Evolutionary conservation across 1,140 invertebrate species (phyloP).

Genomic region (Diachasma alloeum): DNA sequence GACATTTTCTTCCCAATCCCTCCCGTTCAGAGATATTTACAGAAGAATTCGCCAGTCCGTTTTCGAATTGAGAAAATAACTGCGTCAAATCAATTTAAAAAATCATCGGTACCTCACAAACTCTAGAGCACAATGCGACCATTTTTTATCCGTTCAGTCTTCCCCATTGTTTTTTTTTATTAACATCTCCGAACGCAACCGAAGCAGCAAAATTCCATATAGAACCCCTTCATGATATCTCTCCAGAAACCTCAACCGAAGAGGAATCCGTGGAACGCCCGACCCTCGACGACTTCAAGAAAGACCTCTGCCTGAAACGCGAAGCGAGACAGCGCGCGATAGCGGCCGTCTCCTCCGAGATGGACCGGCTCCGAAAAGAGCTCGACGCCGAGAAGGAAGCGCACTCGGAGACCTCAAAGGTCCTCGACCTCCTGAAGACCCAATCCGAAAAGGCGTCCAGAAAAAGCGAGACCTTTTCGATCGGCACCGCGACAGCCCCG

Average conservation of each 20-base stretch:
- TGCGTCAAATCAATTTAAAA: too few species aligned
- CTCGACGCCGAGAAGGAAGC: constrained; percentile 59
- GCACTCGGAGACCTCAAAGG: constrained; percentile 55
- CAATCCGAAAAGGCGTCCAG: constrained; percentile 33
- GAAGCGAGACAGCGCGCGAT: constrained; percentile 61
- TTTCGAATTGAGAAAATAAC: too few species aligned
- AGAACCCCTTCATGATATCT: background rate
- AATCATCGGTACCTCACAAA: too few species aligned
- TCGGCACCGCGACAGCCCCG: background rate
- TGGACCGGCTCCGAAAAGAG: constrained; percentile 58
- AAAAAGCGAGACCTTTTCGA: constrained; percentile 30
- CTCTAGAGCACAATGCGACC: too few species aligned
- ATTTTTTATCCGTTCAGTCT: too few species aligned
- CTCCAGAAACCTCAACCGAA: constrained; percentile 24
- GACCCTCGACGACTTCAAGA: constrained; percentile 56
- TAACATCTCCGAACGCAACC: too few species aligned
- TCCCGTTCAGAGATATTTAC: too few species aligned
- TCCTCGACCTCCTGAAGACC: constrained; percentile 50
- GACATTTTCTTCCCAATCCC: too few species aligned
- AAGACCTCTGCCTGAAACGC: constrained; percentile 56
- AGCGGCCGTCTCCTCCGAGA: constrained; percentile 60
- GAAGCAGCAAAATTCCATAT: too few species aligned
- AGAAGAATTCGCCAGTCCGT: too few species aligned
- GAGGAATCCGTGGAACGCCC: constrained; percentile 22
- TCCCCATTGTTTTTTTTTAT: too few species aligned